A percentile compares a stretch with the other conserved stretches of the same genome.
Evolutionary conservation across 2,797 vertebrate species (phyloP).

Genomic region (Arctocebus calabarensis): DNA sequence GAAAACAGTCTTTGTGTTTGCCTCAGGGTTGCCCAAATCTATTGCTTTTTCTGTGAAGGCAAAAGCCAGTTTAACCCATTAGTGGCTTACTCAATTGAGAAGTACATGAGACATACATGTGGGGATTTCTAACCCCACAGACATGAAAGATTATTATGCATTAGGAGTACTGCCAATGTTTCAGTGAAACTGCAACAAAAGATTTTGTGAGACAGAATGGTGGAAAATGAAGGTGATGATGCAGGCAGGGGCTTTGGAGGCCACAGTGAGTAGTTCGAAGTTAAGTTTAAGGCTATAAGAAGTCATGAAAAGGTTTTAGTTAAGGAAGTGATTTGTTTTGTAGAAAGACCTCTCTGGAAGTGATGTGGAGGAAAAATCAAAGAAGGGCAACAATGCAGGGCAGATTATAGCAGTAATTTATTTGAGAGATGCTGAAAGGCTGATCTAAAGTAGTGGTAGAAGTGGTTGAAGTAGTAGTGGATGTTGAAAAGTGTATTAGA

Average conservation of each 20-base stretch:
- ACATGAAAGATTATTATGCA: background rate
- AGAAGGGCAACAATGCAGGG: background rate
- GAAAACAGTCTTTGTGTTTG: too few species aligned
- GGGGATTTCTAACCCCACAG: too few species aligned
- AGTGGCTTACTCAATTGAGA: too few species aligned
- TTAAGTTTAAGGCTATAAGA: constrained; percentile 19
- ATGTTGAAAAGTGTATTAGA: background rate
- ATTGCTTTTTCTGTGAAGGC: too few species aligned
- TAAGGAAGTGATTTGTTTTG: constrained; percentile 21
- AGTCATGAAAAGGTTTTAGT: constrained; percentile 18
- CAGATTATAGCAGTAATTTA: background rate
- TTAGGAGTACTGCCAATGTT: background rate
- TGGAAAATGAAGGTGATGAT: background rate
- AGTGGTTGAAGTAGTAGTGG: too few species aligned
- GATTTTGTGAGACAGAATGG: background rate
- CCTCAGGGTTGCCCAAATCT: too few species aligned
- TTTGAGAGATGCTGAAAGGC: background rate
- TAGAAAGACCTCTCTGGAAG: constrained; percentile 18
- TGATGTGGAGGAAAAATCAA: background rate
- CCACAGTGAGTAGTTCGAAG: background rate
- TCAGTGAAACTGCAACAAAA: background rate
- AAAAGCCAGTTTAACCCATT: too few species aligned
- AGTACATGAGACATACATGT: too few species aligned
- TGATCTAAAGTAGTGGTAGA: background rate
- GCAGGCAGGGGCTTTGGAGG: background rate